Conservation (phyloP, 2,888 invertebrate genomes). For the Lucinisca nassula region DNA sequence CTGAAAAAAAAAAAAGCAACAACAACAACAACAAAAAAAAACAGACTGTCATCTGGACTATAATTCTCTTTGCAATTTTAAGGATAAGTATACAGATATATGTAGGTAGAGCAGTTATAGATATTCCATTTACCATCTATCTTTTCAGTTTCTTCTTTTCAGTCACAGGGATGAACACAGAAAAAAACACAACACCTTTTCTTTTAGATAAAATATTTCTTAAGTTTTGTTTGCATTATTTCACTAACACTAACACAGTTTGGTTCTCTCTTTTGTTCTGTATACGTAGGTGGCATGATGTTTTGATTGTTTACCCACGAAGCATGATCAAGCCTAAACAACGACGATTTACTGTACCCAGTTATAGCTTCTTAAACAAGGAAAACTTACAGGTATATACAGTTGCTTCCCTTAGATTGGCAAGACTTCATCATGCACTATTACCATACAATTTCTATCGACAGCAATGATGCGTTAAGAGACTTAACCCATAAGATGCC, state of each 20-base stretch:
- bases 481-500: too few species aligned
- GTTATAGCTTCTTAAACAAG: constrained; percentile 78
- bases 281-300: constrained; percentile 92
- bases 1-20: too few species aligned
- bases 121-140: too few species aligned
- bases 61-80: too few species aligned
- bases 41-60: too few species aligned
- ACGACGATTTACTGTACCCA: constrained; percentile 78
- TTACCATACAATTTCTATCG: too few species aligned
- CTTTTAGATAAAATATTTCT: too few species aligned
- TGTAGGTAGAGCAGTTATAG: too few species aligned
- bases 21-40: too few species aligned
- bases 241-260: constrained; percentile 13
- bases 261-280: background rate
- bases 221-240: constrained; percentile 39
- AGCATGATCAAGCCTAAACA: constrained; percentile 82
- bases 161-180: background rate
- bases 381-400: constrained; percentile 80
- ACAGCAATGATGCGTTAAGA: too few species aligned
- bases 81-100: too few species aligned
- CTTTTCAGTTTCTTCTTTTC: background rate
- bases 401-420: background rate
- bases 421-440: too few species aligned
- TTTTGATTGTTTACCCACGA: constrained; percentile 92
- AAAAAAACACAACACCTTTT: background rate